Percentiles rank a stretch among this genome's conserved stretches.
These are phyloP conservation scores for Periplaneta americana DNA, from an alignment of 1,140 invertebrate species.

Conservation along the genomic window DNA sequence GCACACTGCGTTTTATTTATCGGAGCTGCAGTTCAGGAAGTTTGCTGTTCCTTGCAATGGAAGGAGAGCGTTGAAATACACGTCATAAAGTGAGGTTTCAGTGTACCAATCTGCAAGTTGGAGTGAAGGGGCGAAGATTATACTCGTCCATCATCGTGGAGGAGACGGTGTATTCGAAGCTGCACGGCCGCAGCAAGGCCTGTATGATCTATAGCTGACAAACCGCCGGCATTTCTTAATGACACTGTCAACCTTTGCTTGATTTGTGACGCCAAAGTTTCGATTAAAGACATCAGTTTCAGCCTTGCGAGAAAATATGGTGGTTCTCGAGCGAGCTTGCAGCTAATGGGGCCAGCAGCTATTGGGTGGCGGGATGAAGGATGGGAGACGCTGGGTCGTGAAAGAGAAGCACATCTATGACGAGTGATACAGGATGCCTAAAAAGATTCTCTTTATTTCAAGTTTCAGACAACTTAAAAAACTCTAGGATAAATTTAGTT, in stretches of 20 bases:
- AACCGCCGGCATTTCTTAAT: conserved; percentile 17
- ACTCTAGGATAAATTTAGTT: too few relatives aligned
- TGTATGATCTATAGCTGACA: conserved; percentile 18
- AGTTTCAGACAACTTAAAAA: too few relatives aligned
- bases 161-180: not conserved
- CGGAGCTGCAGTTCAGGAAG: too few relatives aligned
- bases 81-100: not conserved
- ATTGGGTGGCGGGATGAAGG: conserved; percentile 4
- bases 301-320: conserved; percentile 16
- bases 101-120: not conserved
- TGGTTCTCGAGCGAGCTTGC: not conserved
- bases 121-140: conserved; percentile 8
- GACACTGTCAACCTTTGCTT: conserved; percentile 17
- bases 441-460: too few relatives aligned
- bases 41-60: too few relatives aligned
- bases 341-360: not conserved
- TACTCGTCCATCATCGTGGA: conserved; percentile 12
- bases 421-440: not conserved
- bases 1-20: too few relatives aligned
- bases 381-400: not conserved
- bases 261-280: conserved; percentile 19
- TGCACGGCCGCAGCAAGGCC: not conserved
- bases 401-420: not conserved
- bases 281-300: conserved; percentile 20
- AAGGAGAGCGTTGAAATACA: not conserved